Conservation (phyloP, 2,113 vertebrate species). For the Clarias batrachus region DNA sequence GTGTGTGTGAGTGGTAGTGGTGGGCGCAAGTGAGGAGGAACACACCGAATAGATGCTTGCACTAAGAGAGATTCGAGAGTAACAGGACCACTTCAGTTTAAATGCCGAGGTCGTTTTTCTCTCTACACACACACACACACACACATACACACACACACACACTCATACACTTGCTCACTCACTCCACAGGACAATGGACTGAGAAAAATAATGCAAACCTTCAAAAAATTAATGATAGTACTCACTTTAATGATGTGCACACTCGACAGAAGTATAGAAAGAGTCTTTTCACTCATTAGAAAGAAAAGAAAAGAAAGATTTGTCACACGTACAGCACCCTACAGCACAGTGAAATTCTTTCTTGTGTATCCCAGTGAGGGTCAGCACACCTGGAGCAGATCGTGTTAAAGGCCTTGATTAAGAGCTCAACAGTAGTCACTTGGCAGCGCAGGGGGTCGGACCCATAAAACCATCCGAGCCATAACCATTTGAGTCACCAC, state of each 20-base stretch:
- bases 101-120: conserved; percentile 40
- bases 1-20: conserved; percentile 14
- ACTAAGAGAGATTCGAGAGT: conserved; percentile 2
- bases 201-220: neutral
- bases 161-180: neutral
- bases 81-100: conserved; percentile 35
- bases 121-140: neutral
- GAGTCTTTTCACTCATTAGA: no score
- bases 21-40: conserved; percentile 13
- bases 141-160: neutral
- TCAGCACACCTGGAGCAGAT: no score
- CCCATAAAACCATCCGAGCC: no score
- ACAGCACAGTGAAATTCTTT: no score
- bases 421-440: no score
- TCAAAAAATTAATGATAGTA: neutral
- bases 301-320: no score
- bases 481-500: no score
- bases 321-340: no score
- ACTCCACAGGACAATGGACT: conserved; percentile 19
- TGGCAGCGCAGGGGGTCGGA: no score
- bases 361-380: no score
- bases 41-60: neutral
- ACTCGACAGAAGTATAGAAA: neutral
- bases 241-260: neutral
- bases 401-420: no score